Conservation (phyloP, 2,888 invertebrate species). For the Vannuccia rotundouncinata region DNA sequence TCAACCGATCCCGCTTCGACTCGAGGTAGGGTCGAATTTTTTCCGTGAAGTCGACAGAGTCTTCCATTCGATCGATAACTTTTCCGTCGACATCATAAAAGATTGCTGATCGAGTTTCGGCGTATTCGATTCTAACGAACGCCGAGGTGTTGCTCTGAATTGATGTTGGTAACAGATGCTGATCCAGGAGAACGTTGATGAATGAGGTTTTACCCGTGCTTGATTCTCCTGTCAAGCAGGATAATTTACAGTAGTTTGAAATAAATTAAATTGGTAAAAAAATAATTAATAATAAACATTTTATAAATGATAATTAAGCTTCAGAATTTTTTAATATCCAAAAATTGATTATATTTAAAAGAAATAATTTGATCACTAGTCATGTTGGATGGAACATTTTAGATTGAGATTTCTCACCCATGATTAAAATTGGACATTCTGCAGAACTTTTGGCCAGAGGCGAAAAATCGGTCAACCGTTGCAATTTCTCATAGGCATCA, state of each 20-base stretch:
- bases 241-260: no score
- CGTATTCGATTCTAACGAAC: background rate
- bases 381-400: no score
- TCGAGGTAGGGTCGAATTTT: background rate
- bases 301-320: no score
- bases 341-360: no score
- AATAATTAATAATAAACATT: no score
- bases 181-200: background rate
- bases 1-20: background rate
- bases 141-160: background rate
- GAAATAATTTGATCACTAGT: no score
- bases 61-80: background rate
- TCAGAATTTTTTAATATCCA: no score
- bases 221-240: background rate
- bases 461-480: background rate
- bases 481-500: background rate
- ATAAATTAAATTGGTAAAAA: no score
- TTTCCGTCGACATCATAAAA: background rate
- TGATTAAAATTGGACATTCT: background rate
- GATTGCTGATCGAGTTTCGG: background rate
- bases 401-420: background rate
- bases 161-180: background rate
- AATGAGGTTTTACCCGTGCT: background rate
- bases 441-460: background rate
- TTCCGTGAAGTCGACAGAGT: background rate